These are phyloP conservation scores for Ecdyonurus torrentis DNA, from an alignment of 2,888 invertebrate genomes.

Conservation along the genomic window DNA sequence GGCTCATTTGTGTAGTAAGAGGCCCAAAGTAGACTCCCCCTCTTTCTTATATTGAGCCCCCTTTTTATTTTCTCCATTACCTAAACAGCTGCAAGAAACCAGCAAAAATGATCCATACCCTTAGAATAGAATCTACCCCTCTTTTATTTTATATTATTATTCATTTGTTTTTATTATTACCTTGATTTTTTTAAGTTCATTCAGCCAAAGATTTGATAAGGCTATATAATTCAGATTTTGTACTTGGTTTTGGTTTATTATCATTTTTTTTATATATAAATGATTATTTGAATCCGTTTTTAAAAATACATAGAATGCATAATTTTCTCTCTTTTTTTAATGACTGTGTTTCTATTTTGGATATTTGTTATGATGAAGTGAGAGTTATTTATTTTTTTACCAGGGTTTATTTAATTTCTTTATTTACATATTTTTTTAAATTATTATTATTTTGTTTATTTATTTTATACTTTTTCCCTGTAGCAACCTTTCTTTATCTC, in stretches of 20 bases:
- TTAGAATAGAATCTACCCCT: too few species aligned
- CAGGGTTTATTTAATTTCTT: not conserved
- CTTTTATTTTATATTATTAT: not conserved
- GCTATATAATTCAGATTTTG: too few species aligned
- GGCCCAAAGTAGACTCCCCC: not conserved
- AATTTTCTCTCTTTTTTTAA: not conserved
- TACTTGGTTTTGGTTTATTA: not conserved
- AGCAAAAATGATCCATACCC: too few species aligned
- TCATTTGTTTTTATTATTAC: not conserved
- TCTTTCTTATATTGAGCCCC: not conserved
- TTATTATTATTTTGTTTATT: not conserved
- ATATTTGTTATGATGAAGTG: not conserved
- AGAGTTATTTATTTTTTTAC: too few species aligned
- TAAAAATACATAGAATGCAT: not conserved
- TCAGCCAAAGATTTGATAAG: too few species aligned
- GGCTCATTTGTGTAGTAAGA: not conserved
- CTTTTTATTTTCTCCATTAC: too few species aligned
- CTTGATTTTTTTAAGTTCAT: constrained; percentile 5
- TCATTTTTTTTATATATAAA: not conserved
- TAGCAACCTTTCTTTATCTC: not conserved
- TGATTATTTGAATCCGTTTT: not conserved
- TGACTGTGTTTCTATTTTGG: not conserved
- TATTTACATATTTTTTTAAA: not conserved
- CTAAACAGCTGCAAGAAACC: not conserved
- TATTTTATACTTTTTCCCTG: not conserved